Evolutionary conservation across 2,888 invertebrate species (phyloP).

Genomic region (Harmothoe impar): DNA sequence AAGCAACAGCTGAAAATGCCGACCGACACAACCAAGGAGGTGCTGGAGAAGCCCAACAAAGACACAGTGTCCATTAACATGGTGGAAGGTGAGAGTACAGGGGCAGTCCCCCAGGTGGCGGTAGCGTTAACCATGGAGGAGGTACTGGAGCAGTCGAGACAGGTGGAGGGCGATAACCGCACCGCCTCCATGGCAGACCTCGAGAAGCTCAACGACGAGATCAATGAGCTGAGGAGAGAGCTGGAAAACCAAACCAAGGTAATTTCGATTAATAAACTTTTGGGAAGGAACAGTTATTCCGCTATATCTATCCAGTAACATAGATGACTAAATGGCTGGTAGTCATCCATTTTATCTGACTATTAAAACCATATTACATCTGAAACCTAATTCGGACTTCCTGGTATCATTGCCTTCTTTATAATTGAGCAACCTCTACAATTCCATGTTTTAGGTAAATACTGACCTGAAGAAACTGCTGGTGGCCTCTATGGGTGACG

Average conservation of each 20-base stretch:
- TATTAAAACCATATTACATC: no score
- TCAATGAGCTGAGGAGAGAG: constrained; percentile 60
- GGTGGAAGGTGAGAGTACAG: not conserved
- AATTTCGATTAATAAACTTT: no score
- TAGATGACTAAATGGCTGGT: not conserved
- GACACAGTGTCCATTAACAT: constrained; percentile 43
- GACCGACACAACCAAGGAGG: not conserved
- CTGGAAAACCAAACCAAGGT: constrained; percentile 67
- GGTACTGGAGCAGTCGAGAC: constrained; percentile 48
- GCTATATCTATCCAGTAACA: no score
- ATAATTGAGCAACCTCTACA: no score
- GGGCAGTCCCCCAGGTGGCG: not conserved
- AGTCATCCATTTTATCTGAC: no score
- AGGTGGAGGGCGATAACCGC: constrained; percentile 56
- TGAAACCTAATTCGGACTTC: no score
- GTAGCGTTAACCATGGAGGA: constrained; percentile 27
- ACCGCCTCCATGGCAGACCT: constrained; percentile 53
- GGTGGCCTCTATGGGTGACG: constrained; percentile 97
- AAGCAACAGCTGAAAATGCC: not conserved
- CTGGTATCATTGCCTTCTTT: no score
- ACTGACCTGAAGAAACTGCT: constrained; percentile 95
- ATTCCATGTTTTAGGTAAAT: constrained; percentile 91
- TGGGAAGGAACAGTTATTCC: no score
- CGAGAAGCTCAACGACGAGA: constrained; percentile 61
- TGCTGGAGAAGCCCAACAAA: not conserved